Percentiles rank a stretch among this genome's conserved stretches.
These are phyloP conservation scores for Lutjanus erythropterus DNA, from an alignment of 2,113 vertebrate genomes.

Conservation along the genomic window DNA sequence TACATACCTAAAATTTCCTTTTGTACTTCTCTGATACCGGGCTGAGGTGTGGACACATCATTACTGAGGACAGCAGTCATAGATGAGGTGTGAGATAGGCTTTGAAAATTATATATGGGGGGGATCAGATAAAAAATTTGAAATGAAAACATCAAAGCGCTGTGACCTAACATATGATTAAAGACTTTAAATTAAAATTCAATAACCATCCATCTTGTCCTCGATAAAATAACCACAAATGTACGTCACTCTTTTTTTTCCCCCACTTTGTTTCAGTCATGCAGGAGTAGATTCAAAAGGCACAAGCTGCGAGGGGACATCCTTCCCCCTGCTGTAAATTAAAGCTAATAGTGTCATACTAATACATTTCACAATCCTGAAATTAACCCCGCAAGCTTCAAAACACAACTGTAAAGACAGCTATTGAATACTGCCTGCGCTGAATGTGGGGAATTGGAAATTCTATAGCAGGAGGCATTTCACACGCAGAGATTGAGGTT, in stretches of 20 bases:
- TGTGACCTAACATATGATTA: background rate
- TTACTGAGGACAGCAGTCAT: background rate
- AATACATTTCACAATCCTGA: background rate
- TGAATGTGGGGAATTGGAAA: slow-evolving; percentile 42
- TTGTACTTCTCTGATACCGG: background rate
- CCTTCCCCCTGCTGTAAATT: background rate
- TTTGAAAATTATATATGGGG: no score
- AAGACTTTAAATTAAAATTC: background rate
- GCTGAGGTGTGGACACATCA: background rate
- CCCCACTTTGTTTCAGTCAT: background rate
- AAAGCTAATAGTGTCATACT: slow-evolving; percentile 32
- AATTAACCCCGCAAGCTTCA: slow-evolving; percentile 32
- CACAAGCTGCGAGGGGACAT: background rate
- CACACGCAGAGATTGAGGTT: slow-evolving; percentile 20
- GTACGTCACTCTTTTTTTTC: background rate
- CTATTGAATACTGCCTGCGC: slow-evolving; percentile 21
- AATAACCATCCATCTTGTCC: background rate
- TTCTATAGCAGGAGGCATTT: slow-evolving; percentile 32
- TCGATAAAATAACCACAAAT: background rate
- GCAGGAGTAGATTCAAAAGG: background rate
- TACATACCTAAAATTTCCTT: background rate
- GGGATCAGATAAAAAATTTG: background rate
- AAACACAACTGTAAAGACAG: slow-evolving; percentile 16
- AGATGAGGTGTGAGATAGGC: background rate
- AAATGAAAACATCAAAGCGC: background rate